Base-by-base conservation (phyloP, 2,888 invertebrate genomes). In the Brachynemurus nebulosus region DNA sequence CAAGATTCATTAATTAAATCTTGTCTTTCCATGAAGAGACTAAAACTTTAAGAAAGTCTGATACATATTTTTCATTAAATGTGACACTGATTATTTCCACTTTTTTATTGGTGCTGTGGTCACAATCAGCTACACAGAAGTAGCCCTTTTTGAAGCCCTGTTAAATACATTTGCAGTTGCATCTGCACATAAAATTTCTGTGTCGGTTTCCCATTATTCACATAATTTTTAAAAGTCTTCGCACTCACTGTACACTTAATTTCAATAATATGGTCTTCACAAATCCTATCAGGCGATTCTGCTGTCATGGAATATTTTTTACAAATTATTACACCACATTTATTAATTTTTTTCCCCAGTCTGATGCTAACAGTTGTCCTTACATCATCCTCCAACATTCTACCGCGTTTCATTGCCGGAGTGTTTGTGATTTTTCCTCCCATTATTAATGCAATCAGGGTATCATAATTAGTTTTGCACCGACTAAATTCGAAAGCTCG, bases 401-500 rank as follows among this genome's bases (percentile, higher is more conserved):
- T 34, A 23, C 46, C 43, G 8, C 46, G 21, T 27, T 44, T 46
- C 46, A 46, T 47, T 21, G 42, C 42, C 27, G 47, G 39, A 42
- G 47, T 50, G 48, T 49, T 45, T 50, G 50, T 42, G 43, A 50
- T 38, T 50, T 53, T 42, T 7, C 46, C 45, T 34, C 53, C 54
- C 47, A 54, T 45, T 14, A 56, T 51, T 5, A 44, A 35, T 1
- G 50, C 14, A 16, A 53, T 46, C 18, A 53, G 44, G n/a, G 51
- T 51, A 7, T 51, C 53, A 48, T 54, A 50, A 45, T 9, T 43
- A 1, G 50, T 57, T 40, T 56, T 47, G 45, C 58, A 59, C 6
- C 52, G 43, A 51, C 54, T 55, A 0, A 54, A 19, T 48, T 58
- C 55, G 54, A 43, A 54, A n/a, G 55, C 54, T 45, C 39, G 35